These are phyloP conservation scores for Pardosa pseudoannulata DNA, from an alignment of 2,888 invertebrate species.

Conservation along the genomic window DNA sequence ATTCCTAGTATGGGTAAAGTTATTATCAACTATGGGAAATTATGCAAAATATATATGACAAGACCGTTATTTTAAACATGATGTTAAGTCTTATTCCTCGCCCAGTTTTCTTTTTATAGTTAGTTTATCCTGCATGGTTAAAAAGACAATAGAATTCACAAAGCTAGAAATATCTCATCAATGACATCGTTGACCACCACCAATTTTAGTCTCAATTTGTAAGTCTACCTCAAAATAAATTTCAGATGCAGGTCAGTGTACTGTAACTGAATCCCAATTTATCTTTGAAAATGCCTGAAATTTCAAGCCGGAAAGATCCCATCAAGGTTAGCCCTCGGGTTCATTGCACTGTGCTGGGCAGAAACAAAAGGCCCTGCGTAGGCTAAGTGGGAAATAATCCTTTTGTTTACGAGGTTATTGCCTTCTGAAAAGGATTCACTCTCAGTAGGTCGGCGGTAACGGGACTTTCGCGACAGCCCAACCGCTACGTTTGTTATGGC, in stretches of 20 bases:
- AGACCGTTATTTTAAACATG: no score
- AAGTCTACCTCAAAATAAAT: not conserved
- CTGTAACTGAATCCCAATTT: constrained; percentile 29
- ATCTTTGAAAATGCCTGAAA: constrained; percentile 32
- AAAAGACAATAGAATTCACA: not conserved
- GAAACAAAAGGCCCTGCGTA: constrained; percentile 50
- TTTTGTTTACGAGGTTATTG: constrained; percentile 67
- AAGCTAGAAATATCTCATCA: not conserved
- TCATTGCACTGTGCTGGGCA: constrained; percentile 44
- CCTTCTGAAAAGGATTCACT: constrained; percentile 59
- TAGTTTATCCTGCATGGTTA: not conserved
- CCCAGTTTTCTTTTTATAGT: no score
- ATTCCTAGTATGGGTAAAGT: no score
- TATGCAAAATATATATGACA: no score
- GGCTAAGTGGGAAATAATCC: constrained; percentile 58
- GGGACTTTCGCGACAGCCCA: constrained; percentile 66
- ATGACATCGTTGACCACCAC: not conserved
- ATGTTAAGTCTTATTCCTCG: no score
- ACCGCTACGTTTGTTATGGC: constrained; percentile 53
- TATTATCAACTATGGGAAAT: no score
- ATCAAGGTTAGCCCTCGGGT: constrained; percentile 52
- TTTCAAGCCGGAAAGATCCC: constrained; percentile 48
- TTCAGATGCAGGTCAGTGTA: constrained; percentile 2
- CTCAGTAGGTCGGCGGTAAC: constrained; percentile 55
- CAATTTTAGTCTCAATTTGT: not conserved